phyloP scores from a whole-genome alignment of 2,888 invertebrate genomes.

The Cryptus armator region DNA sequence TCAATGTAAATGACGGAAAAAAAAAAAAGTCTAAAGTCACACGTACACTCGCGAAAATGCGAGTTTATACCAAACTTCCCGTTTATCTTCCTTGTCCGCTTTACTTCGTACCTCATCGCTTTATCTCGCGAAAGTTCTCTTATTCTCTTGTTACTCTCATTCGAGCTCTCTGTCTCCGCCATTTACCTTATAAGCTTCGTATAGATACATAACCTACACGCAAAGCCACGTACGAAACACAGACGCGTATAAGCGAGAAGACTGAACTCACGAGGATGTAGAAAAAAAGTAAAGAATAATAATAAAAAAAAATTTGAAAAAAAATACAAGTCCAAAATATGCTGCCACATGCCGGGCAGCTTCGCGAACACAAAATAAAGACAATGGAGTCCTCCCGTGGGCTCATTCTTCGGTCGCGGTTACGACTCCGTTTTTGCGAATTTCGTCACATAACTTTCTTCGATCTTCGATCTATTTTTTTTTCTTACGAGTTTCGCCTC shows the following conservation, averaged over 20 bases:
- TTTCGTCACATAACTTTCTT: conserved; percentile 19
- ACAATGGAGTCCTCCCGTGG: conserved; percentile 73
- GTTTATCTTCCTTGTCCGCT: conserved; percentile 1
- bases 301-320: conserved; percentile 5
- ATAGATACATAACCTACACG: conserved; percentile 49
- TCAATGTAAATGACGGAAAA: background rate
- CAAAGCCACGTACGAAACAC: conserved; percentile 20
- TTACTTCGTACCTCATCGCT: conserved; percentile 19
- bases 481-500: conserved; percentile 9
- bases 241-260: conserved; percentile 40
- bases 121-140: conserved; percentile 15
- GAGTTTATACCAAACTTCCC: conserved; percentile 1
- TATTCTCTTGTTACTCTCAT: conserved; percentile 16
- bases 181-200: conserved; percentile 71
- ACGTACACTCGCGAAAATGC: conserved; percentile 5
- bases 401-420: conserved; percentile 70
- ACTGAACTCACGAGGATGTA: conserved; percentile 25
- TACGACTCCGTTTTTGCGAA: conserved; percentile 66
- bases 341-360: conserved; percentile 72
- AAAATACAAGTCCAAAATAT: conserved; percentile 74
- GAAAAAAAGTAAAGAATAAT: background rate
- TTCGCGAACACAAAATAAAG: conserved; percentile 76
- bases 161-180: conserved; percentile 53
- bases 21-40: background rate
- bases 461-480: conserved; percentile 6